Evolutionary conservation across 2,888 invertebrate genomes (phyloP).

Genomic region (Lutraria lutraria): DNA sequence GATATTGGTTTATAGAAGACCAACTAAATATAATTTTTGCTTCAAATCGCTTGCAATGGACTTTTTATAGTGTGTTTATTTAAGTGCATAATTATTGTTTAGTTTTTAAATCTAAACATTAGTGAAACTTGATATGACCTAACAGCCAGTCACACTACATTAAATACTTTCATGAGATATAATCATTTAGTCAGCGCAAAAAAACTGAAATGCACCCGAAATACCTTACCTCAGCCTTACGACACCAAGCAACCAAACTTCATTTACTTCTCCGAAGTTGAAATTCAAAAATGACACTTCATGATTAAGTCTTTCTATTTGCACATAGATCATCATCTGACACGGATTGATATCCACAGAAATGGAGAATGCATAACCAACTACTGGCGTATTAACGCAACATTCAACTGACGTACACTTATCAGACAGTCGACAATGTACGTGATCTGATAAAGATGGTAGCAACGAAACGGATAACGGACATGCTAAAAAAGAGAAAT

Average conservation of each 20-base stretch:
- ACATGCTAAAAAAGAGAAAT: slow-evolving; percentile 40
- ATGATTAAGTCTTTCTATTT: slow-evolving; percentile 47
- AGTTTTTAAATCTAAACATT: too few relatives aligned
- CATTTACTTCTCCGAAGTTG: slow-evolving; percentile 47
- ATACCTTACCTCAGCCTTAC: slow-evolving; percentile 41
- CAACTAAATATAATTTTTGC: too few relatives aligned
- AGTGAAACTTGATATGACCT: too few relatives aligned
- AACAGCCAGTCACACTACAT: too few relatives aligned
- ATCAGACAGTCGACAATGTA: slow-evolving; percentile 45
- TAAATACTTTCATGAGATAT: too few relatives aligned
- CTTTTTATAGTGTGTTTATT: too few relatives aligned
- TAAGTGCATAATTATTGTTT: too few relatives aligned
- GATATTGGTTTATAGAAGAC: too few relatives aligned
- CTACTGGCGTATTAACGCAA: slow-evolving; percentile 30
- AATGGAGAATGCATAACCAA: slow-evolving; percentile 39
- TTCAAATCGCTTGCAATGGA: too few relatives aligned
- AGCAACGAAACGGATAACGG: not conserved
- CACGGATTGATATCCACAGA: slow-evolving; percentile 55
- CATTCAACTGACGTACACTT: slow-evolving; percentile 55
- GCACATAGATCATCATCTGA: slow-evolving; percentile 28
- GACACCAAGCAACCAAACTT: slow-evolving; percentile 58
- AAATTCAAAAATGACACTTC: slow-evolving; percentile 50
- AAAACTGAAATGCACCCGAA: too few relatives aligned
- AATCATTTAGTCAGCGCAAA: too few relatives aligned
- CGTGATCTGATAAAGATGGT: not conserved